Evolutionary conservation across 2,888 invertebrate species (phyloP), one percentile per base, ranked within the genome.

Genomic region (Ennomos erosarius): DNA sequence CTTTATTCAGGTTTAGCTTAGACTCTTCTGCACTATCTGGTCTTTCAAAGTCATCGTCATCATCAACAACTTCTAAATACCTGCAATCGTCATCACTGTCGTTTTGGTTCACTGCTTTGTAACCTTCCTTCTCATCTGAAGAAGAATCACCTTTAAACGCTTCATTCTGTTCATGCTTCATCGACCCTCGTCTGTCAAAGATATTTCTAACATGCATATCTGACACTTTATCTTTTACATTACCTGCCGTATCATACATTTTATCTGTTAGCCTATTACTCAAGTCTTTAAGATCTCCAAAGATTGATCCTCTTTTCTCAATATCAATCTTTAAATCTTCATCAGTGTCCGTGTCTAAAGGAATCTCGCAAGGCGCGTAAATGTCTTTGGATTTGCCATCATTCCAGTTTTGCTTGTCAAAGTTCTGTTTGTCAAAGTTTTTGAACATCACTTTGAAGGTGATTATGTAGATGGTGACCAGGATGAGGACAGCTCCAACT

Each of bases 381-480:
- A 92, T 74, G 0, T 76, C 75, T 37, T 82, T 76, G 1, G 63
- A 70, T 37, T 65, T 71, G 55, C 67, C 76, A 38, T 64, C 74
- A 1, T 9, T 44, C 84, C 85, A 85, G 0, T 16, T 16, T 3
- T 16, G 16, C 3, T 78, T 49, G 1, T 82, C 79, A 42, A 77
- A 71, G 64, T 64, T 36, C 36, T 51, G 59, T 40, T 78, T 75
- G 65, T 87, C 80, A 13, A 86, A 75, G 8, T 68, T 65, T 65
- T 84, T 87, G 73, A 89, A 90, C 86, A 90, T 87, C n/a, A 92
- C 71, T 62, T 89, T 88, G 75, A 90, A 91, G 1, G 90, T 87
- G 0, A 91, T 71, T 35, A 85, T 82, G 77, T 90, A 90, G 42
- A 88, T 76, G 0, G 95, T 82, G 10, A 93, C 82, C 45, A 94